Evolutionary conservation across 2,113 vertebrate genomes (phyloP), one percentile per base, ranked within the genome.

Genomic region (Odocoileus virginianus): DNA sequence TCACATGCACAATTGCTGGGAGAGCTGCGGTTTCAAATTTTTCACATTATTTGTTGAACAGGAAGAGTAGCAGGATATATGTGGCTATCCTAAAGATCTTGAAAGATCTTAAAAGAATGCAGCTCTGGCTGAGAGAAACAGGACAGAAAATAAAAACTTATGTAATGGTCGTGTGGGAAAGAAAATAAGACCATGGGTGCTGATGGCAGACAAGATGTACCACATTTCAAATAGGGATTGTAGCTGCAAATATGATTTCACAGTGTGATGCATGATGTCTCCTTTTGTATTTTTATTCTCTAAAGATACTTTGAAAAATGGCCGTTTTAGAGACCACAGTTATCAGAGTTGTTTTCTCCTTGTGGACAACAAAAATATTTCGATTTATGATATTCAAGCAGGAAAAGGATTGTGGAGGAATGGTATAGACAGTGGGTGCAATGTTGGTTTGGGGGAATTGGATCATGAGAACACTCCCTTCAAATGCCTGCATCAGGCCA

Each of bases 281-380:
- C 19, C 54, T 89, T 76, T 54, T 81, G 45, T 67, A 21, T 57
- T 94, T 92, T 43, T 85, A 45, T 71, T 88, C 36, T 52, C 30
- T 57, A 28, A 95, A 76, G 85, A 79, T 2, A 71, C 36, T 91
- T 71, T 28, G 52, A 94, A 90, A 88, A 87, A 86, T 76, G 45
- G 27, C 16, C 28, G 12, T 52, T 55, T 82, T 82, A 78, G 33
- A 27, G 71, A 95, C 78, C 47, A 87, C 85, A 78, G 21, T 83
- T 88, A 60, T 89, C 79, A 81, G 60, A 82, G 52, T 40, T 89
- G 21, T 81, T 87, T 98, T 97, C 85, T 94, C 23, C 25, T 36
- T 64, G 10, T 67, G 60, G 43, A 82, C 6, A 88, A 54, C 21
- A 16, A 91, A 81, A 84, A 50, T 36, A 84, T 2, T 33, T 50